These are phyloP conservation scores for Crocuta crocuta DNA, from an alignment of 2,113 vertebrate genomes.

Conservation along the genomic window DNA sequence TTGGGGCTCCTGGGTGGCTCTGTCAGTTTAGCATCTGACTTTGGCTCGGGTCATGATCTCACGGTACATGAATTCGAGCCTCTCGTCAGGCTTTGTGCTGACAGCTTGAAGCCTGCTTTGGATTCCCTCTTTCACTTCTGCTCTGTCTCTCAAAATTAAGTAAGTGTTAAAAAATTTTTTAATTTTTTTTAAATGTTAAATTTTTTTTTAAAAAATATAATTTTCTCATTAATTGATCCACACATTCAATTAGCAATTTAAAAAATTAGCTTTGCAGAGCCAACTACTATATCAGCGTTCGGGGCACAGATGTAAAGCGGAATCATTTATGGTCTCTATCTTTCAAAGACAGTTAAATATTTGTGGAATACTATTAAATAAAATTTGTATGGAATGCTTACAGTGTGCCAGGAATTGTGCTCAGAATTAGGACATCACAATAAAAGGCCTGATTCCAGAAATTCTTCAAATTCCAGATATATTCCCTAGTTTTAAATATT, in stretches of 20 bases:
- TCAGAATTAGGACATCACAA: neutral
- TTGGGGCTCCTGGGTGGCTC: too few species aligned
- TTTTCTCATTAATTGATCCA: neutral
- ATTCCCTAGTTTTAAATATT: neutral
- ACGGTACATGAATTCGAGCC: too few species aligned
- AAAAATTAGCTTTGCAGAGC: neutral
- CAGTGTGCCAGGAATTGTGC: neutral
- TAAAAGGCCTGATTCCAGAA: neutral
- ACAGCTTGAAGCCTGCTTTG: too few species aligned
- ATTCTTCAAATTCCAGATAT: neutral
- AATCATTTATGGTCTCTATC: neutral
- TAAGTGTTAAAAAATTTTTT: too few species aligned
- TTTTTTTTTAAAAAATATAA: too few species aligned
- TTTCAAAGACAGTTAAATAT: neutral
- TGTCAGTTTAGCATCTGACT: too few species aligned
- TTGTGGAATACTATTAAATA: neutral
- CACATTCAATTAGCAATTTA: neutral
- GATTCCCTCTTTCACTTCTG: too few species aligned
- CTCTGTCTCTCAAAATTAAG: too few species aligned
- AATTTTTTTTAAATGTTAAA: too few species aligned
- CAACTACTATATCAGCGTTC: neutral
- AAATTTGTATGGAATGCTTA: neutral
- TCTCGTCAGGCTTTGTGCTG: too few species aligned
- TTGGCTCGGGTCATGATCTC: too few species aligned
- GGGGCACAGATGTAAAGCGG: neutral